Base-by-base conservation (phyloP, 2,113 vertebrate genomes). In the Proteles cristata region DNA sequence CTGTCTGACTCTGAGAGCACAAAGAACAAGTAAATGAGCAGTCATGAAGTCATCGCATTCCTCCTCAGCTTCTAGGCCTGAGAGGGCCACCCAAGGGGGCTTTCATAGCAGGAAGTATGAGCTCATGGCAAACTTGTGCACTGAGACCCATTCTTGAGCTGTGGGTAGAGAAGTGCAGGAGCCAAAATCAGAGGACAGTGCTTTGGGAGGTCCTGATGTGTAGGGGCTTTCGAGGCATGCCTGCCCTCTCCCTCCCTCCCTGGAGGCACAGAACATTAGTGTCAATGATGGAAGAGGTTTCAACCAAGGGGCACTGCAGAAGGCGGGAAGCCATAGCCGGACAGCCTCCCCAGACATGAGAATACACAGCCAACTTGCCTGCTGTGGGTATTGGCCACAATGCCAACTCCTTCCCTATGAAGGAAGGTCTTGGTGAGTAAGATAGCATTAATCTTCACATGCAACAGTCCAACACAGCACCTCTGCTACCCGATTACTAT, bases 11-110 rank as follows among this genome's bases (percentile, higher is more conserved):
- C 63, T 4, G 43, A 86, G 65, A 88, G 45, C 93, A 98, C 95
- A 97, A 98, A 98, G 96, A 90, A 66, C 87, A 96, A 96, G 87
- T 33, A 71, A 79, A 73, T 10, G 61, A 90, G 39, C 61, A 17
- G 84, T 28, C 90, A 73, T 98, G 97, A 98, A 90, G 84, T 98
- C 98, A 98, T n/a, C 23, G 15, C 83, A 97, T 97, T 98, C 97
- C 85, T 90, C 68, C 80, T 23, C 43, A 77, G 74, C 84, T 53
- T 63, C 90, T 90, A 1, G 0, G 89, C 68, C 84, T 28, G 14
- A 58, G 26, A 90, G 88, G 87, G 84, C 77, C 90, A 84, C 63
- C 86, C 91, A 4, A 61, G 86, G 93, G 83, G 88, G 93, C 90
- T 90, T 90, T 63, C 85, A 77, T 0, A 63, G 90, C 96, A 97